A percentile compares a stretch with the other conserved stretches of the same genome.
Evolutionary conservation across 2,888 invertebrate genomes (phyloP).

Genomic region (Netelia melanura): DNA sequence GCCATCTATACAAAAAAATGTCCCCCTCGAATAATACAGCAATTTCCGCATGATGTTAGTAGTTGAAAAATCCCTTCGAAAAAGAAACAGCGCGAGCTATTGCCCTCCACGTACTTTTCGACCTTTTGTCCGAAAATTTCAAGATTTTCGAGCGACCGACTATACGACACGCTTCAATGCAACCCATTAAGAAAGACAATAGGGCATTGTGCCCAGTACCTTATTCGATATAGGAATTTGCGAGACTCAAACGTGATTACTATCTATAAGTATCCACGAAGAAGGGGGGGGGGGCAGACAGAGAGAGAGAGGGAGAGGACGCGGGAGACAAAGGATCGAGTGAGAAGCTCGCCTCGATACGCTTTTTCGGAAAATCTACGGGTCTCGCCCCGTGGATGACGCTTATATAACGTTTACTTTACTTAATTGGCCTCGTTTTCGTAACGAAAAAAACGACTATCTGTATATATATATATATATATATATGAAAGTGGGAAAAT

Average conservation of each 20-base stretch:
- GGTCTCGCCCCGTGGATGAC: slow-evolving; percentile 39
- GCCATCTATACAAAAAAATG: slow-evolving; percentile 42
- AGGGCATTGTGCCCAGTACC: slow-evolving; percentile 65
- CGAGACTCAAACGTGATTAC: slow-evolving; percentile 48
- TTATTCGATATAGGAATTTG: slow-evolving; percentile 44
- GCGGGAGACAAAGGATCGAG: slow-evolving; percentile 19
- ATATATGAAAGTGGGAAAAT: slow-evolving; percentile 29
- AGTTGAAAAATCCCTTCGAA: slow-evolving; percentile 39
- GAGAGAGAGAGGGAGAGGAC: neutral
- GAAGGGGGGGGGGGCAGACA: neutral
- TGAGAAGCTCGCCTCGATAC: slow-evolving; percentile 58
- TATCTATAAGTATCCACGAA: slow-evolving; percentile 23
- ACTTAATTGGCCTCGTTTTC: slow-evolving; percentile 72
- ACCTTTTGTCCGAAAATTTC: slow-evolving; percentile 65
- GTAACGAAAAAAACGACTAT: slow-evolving; percentile 35
- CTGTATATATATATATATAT: neutral
- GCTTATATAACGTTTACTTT: slow-evolving; percentile 70
- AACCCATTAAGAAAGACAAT: slow-evolving; percentile 72
- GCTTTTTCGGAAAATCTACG: slow-evolving; percentile 39
- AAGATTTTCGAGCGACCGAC: slow-evolving; percentile 61
- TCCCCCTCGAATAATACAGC: slow-evolving; percentile 39
- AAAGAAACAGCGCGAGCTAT: neutral
- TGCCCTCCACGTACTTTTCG: slow-evolving; percentile 14
- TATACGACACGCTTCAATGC: slow-evolving; percentile 65
- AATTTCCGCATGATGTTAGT: slow-evolving; percentile 55